phyloP scores from a whole-genome alignment of 2,888 invertebrate genomes.

The Cyclophora albipunctata region DNA sequence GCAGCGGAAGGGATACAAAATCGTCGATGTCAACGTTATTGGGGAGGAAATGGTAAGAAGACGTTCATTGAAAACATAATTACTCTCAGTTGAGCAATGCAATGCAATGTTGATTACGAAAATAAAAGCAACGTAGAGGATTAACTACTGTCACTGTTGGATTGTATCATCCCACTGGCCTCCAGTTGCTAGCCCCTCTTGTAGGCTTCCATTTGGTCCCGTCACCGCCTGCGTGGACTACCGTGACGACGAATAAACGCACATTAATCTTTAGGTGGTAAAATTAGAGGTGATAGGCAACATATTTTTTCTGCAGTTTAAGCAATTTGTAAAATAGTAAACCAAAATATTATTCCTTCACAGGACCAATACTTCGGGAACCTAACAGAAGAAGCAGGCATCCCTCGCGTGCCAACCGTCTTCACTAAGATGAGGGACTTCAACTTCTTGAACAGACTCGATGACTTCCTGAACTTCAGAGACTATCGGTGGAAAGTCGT shows the following conservation, averaged over 20 bases:
- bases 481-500: conserved; percentile 54
- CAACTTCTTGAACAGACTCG: conserved; percentile 51
- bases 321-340: no score
- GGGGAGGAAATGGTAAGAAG: conserved; percentile 44
- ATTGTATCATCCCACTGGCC: no score
- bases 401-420: conserved; percentile 45
- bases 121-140: no score
- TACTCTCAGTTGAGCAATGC: not conserved
- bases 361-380: conserved; percentile 59
- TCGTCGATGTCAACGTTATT: conserved; percentile 52
- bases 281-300: no score
- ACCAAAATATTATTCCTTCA: conserved; percentile 8
- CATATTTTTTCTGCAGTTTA: no score
- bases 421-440: conserved; percentile 51
- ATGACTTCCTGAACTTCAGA: conserved; percentile 57
- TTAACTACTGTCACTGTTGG: no score
- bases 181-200: no score
- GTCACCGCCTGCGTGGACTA: no score
- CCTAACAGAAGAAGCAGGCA: conserved; percentile 49
- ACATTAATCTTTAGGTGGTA: no score
- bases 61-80: not conserved
- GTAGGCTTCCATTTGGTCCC: no score
- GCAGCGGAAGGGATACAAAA: conserved; percentile 38
- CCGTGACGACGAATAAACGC: no score
- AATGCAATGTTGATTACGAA: no score